Evolutionary conservation across 2,888 invertebrate genomes (phyloP).

Genomic region (Amphipyra tragopoginis): DNA sequence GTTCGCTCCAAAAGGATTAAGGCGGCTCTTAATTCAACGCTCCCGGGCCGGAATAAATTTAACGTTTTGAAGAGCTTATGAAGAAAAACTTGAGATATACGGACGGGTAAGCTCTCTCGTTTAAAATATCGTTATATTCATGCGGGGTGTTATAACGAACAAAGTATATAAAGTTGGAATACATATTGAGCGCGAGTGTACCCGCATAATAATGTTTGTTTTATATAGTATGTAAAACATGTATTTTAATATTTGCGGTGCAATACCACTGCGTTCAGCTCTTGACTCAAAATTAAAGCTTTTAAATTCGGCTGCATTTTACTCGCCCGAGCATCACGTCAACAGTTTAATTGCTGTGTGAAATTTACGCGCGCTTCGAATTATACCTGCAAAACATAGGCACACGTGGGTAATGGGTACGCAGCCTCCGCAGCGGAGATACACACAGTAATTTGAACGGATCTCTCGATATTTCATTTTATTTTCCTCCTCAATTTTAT

Average conservation of each 20-base stretch:
- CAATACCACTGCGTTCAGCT: constrained; percentile 60
- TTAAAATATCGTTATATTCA: constrained; percentile 71
- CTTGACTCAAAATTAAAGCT: constrained; percentile 58
- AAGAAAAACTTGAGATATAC: constrained; percentile 86
- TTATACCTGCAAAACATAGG: constrained; percentile 64
- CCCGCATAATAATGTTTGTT: constrained; percentile 68
- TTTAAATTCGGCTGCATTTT: constrained; percentile 70
- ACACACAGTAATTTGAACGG: constrained; percentile 78
- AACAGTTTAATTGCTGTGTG: constrained; percentile 71
- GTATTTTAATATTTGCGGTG: constrained; percentile 57
- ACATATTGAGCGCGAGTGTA: constrained; percentile 72
- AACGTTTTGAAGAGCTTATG: constrained; percentile 86
- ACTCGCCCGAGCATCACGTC: constrained; percentile 62
- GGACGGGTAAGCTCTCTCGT: constrained; percentile 72
- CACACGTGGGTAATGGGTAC: constrained; percentile 58
- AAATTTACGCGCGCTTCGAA: constrained; percentile 68
- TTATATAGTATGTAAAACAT: constrained; percentile 62
- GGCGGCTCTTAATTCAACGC: constrained; percentile 86
- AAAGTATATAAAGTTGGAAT: constrained; percentile 56
- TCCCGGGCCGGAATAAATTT: constrained; percentile 88
- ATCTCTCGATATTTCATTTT: constrained; percentile 84
- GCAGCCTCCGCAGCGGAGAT: constrained; percentile 66
- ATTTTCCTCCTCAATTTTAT: constrained; percentile 85
- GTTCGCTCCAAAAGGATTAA: constrained; percentile 88
- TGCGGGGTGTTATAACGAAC: constrained; percentile 44